Percentiles rank a stretch among this genome's conserved stretches.
Conservation (phyloP, 2,888 invertebrate genomes). For the Drosophila siamana region DNA sequence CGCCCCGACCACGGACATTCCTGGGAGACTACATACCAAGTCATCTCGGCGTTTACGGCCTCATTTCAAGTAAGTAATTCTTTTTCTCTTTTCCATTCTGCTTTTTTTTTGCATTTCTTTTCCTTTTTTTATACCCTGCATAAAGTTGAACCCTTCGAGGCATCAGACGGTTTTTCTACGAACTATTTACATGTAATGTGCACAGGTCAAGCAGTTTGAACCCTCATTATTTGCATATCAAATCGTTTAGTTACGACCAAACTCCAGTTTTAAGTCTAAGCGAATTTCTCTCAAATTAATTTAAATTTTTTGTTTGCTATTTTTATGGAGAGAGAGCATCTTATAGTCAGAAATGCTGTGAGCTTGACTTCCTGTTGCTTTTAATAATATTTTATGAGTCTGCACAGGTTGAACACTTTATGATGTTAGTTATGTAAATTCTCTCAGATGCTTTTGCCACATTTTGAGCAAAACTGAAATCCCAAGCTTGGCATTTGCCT, state of each 20-base stretch:
- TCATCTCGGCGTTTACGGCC: conserved; percentile 93
- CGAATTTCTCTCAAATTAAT: neutral
- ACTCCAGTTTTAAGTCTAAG: too few species aligned
- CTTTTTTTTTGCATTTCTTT: conserved; percentile 1
- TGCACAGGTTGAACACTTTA: conserved; percentile 56
- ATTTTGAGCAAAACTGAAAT: conserved; percentile 31
- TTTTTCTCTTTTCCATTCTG: conserved; percentile 29
- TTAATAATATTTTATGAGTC: conserved; percentile 56
- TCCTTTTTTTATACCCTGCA: conserved; percentile 14
- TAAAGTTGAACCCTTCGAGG: neutral
- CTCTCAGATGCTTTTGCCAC: conserved; percentile 21
- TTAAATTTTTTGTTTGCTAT: neutral
- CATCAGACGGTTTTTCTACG: neutral
- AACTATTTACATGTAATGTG: neutral
- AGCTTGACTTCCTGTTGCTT: conserved; percentile 5
- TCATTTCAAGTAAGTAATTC: conserved; percentile 91
- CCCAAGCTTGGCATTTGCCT: conserved; percentile 10
- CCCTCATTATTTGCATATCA: neutral
- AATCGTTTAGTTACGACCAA: too few species aligned
- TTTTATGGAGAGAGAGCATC: neutral
- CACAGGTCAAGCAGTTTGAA: neutral
- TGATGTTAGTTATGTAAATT: conserved; percentile 59
- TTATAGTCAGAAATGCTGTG: neutral
- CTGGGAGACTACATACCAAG: conserved; percentile 93
- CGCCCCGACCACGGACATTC: conserved; percentile 89